phyloP scores from a whole-genome alignment of 2,113 vertebrate species.

The Tetraodon nigroviridis region DNA sequence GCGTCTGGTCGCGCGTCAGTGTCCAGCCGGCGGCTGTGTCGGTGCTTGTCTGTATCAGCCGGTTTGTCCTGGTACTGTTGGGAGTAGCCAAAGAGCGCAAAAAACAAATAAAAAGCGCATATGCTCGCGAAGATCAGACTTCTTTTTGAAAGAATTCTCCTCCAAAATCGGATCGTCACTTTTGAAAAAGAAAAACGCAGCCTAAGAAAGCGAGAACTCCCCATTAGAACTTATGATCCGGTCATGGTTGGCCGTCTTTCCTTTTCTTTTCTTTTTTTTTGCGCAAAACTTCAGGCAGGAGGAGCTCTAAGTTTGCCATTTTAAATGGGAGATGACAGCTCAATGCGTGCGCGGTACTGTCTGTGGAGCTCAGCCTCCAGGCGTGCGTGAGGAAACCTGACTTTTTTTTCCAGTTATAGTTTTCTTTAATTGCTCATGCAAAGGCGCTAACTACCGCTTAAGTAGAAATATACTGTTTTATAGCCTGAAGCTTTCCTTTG shows the following conservation, averaged over 20 bases:
- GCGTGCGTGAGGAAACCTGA: slow-evolving; percentile 11
- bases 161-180: slow-evolving; percentile 68
- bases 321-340: slow-evolving; percentile 30
- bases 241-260: slow-evolving; percentile 73
- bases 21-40: slow-evolving; percentile 55
- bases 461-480: no score
- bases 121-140: slow-evolving; percentile 72
- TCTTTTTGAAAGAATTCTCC: slow-evolving; percentile 74
- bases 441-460: no score
- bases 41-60: slow-evolving; percentile 29
- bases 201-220: slow-evolving; percentile 75
- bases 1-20: slow-evolving; percentile 56
- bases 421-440: no score
- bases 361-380: slow-evolving; percentile 46
- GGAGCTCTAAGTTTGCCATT: slow-evolving; percentile 70
- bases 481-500: no score
- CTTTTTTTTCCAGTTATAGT: no score
- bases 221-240: slow-evolving; percentile 67
- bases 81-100: slow-evolving; percentile 77
- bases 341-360: neutral
- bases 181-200: slow-evolving; percentile 65
- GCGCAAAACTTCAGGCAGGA: slow-evolving; percentile 13
- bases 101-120: slow-evolving; percentile 83
- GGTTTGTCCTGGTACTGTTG: slow-evolving; percentile 64
- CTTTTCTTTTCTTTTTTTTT: no score